A percentile compares a stretch with the other conserved stretches of the same genome.
phyloP scores from a whole-genome alignment of 92 coral and sea anemone species.

The Porites rus region DNA sequence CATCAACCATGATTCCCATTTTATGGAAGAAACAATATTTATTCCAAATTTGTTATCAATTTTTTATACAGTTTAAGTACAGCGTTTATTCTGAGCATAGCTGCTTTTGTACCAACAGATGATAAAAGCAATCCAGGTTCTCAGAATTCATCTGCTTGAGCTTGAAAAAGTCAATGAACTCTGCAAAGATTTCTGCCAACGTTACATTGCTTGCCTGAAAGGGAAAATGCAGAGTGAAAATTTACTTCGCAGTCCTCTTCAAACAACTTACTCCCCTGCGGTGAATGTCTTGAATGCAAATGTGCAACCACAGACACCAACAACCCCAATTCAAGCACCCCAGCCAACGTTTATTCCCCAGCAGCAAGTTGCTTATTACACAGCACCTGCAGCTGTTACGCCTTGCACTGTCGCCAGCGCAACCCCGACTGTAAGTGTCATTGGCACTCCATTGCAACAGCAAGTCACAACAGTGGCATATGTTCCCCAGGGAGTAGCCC shows the following conservation, averaged over 20 bases:
- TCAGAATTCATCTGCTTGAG: slow-evolving; percentile 93
- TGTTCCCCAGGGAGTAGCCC: slow-evolving; percentile 77
- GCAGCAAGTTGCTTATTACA: slow-evolving; percentile 73
- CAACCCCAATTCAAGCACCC: slow-evolving; percentile 65
- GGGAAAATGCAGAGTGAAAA: slow-evolving; percentile 99
- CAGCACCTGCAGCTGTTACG: slow-evolving; percentile 62
- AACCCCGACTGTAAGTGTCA: slow-evolving; percentile 80
- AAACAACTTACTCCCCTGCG: slow-evolving; percentile 64
- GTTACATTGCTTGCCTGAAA: slow-evolving; percentile 99
- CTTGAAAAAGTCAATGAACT: slow-evolving; percentile 98
- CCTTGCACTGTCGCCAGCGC: slow-evolving; percentile 89
- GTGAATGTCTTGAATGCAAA: slow-evolving; percentile 61
- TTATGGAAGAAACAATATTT: no score
- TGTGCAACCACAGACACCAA: slow-evolving; percentile 71
- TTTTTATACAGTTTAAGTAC: background rate
- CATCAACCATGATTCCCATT: no score
- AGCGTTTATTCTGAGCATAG: background rate
- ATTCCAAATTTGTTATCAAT: background rate
- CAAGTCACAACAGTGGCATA: slow-evolving; percentile 76
- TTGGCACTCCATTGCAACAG: slow-evolving; percentile 79
- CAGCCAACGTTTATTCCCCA: slow-evolving; percentile 60
- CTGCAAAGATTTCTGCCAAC: slow-evolving; percentile 98
- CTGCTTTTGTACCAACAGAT: slow-evolving; percentile 64
- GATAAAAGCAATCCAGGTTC: slow-evolving; percentile 97
- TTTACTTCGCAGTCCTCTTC: slow-evolving; percentile 84